Evolutionary conservation across 2,888 invertebrate species (phyloP).

Genomic region (Endomychus coccineus): DNA sequence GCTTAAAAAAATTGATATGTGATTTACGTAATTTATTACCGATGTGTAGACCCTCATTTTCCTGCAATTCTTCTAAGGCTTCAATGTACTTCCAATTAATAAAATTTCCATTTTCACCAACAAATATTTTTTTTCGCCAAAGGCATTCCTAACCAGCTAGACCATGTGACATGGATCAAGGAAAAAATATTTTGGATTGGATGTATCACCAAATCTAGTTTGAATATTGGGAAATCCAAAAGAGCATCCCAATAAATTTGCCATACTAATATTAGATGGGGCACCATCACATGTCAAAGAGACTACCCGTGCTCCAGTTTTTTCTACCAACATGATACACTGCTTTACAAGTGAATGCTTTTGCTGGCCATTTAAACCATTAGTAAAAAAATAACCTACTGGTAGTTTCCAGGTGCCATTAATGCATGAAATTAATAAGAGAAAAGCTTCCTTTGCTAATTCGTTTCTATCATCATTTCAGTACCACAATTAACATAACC

Average conservation of each 20-base stretch:
- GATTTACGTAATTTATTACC: conserved; percentile 20
- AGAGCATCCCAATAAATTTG: conserved; percentile 4
- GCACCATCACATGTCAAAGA: conserved; percentile 5
- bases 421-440: too few species aligned
- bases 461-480: too few species aligned
- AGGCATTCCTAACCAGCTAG: conserved; percentile 21
- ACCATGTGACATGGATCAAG: conserved; percentile 16
- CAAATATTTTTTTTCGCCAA: conserved; percentile 16
- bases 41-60: conserved; percentile 19
- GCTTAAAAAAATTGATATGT: conserved; percentile 18
- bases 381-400: too few species aligned
- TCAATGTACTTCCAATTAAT: conserved; percentile 18
- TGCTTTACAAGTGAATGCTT: neutral
- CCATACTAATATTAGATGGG: conserved; percentile 2
- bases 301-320: neutral
- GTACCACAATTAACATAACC: too few species aligned
- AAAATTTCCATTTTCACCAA: too few species aligned
- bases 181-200: neutral
- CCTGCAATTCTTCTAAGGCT: conserved; percentile 16
- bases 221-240: neutral
- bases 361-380: conserved; percentile 4
- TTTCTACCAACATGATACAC: neutral
- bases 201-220: neutral
- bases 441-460: too few species aligned
- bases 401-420: too few species aligned